phyloP scores from a whole-genome alignment of 2,888 invertebrate species.

The Phalangium opilio region DNA sequence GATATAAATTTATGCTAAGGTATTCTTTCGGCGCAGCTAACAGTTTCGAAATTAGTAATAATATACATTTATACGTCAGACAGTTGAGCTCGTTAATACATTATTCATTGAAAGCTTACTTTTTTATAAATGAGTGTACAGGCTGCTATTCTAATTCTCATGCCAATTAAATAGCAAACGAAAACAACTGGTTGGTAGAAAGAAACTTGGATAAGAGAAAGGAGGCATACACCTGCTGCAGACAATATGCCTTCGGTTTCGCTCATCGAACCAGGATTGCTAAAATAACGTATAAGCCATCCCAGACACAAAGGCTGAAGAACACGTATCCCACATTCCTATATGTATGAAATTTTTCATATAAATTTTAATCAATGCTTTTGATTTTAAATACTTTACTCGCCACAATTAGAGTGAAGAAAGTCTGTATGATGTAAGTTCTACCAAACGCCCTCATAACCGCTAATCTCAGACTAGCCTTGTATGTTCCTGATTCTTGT shows the following conservation, averaged over 20 bases:
- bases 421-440: constrained; percentile 9
- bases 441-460: constrained; percentile 13
- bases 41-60: too few species aligned
- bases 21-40: too few species aligned
- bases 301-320: constrained; percentile 35
- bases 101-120: too few species aligned
- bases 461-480: constrained; percentile 15
- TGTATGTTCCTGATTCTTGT: constrained; percentile 7
- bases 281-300: constrained; percentile 33
- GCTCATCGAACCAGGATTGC: constrained; percentile 20
- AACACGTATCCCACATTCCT: constrained; percentile 24
- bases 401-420: constrained; percentile 13
- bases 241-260: constrained; percentile 52
- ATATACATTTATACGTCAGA: too few species aligned
- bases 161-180: constrained; percentile 57
- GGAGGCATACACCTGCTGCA: constrained; percentile 56
- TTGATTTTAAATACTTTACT: neutral
- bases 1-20: too few species aligned
- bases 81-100: too few species aligned
- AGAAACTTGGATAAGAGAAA: constrained; percentile 54
- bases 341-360: too few species aligned
- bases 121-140: constrained; percentile 72
- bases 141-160: constrained; percentile 65
- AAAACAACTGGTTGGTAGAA: constrained; percentile 81
- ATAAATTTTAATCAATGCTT: too few species aligned